Conservation (phyloP, 1,140 invertebrate species). For the Drosophila nikananu region DNA sequence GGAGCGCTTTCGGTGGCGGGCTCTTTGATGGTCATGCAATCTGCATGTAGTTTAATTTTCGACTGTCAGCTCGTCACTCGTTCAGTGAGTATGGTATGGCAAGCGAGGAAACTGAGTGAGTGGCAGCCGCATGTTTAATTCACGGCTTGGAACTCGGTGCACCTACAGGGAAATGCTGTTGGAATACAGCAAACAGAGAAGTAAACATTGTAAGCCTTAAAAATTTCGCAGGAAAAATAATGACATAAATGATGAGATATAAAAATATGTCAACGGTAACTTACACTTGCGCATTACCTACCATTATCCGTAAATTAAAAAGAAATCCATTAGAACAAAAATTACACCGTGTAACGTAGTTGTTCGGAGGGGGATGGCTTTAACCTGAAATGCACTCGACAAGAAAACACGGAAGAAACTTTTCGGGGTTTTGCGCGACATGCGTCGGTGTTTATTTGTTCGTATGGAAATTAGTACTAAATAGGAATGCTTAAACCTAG, state of each 20-base stretch:
- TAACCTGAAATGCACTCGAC: no score
- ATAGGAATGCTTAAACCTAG: no score
- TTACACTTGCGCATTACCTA: no score
- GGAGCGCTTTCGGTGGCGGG: conserved; percentile 16
- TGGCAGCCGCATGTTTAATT: conserved; percentile 41
- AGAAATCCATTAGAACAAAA: no score
- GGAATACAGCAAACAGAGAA: background rate
- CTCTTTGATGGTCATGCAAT: conserved; percentile 48
- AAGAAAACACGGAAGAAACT: no score
- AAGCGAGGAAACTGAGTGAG: conserved; percentile 31
- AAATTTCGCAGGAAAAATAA: background rate
- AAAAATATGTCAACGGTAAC: no score
- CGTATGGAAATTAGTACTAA: no score
- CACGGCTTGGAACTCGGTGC: background rate
- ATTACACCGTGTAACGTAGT: no score
- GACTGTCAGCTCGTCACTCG: conserved; percentile 33
- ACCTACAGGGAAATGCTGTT: background rate
- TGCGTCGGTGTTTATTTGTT: no score
- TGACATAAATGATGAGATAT: background rate
- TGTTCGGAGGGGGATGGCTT: no score
- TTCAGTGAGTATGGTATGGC: conserved; percentile 21
- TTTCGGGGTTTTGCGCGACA: no score
- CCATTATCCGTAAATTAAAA: no score
- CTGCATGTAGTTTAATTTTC: conserved; percentile 61
- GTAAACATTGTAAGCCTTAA: background rate